Conservation (phyloP, 1,140 invertebrate genomes). For the Steinernema khuongi region DNA sequence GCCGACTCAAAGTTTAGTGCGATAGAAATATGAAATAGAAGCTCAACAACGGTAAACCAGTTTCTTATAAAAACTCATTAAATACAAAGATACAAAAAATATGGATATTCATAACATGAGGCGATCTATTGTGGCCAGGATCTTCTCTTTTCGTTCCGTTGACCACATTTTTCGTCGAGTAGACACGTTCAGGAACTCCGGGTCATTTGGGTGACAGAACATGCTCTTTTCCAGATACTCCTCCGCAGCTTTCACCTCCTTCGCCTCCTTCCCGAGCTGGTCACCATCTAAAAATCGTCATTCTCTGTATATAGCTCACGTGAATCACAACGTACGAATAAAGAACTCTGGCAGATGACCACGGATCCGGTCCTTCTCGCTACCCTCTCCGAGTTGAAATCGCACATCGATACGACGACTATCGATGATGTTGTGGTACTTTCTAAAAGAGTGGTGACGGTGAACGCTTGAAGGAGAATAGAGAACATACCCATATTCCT, state of each 20-base stretch:
- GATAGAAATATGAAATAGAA: too few species aligned
- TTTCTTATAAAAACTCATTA: too few species aligned
- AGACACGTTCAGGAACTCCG: neutral
- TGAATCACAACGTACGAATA: slow-evolving; percentile 12
- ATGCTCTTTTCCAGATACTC: slow-evolving; percentile 20
- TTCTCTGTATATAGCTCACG: neutral
- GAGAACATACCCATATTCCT: slow-evolving; percentile 17
- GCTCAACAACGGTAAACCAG: too few species aligned
- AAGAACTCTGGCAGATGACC: slow-evolving; percentile 29
- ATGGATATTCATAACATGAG: too few species aligned
- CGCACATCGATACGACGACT: slow-evolving; percentile 25
- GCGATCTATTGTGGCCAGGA: neutral
- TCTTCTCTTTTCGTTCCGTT: neutral
- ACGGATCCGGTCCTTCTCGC: slow-evolving; percentile 17
- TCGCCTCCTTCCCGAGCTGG: neutral
- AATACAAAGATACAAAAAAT: too few species aligned
- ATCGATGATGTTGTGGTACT: slow-evolving; percentile 34
- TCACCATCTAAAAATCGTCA: slow-evolving; percentile 44
- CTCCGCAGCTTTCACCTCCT: slow-evolving; percentile 21
- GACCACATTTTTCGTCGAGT: neutral
- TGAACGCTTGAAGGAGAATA: neutral
- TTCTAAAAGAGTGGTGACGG: neutral
- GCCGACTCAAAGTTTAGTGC: too few species aligned
- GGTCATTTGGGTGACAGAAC: neutral
- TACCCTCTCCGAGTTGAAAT: slow-evolving; percentile 28